Conservation (phyloP, 92 coral and sea anemone genomes). For the Diadumene lineata region DNA sequence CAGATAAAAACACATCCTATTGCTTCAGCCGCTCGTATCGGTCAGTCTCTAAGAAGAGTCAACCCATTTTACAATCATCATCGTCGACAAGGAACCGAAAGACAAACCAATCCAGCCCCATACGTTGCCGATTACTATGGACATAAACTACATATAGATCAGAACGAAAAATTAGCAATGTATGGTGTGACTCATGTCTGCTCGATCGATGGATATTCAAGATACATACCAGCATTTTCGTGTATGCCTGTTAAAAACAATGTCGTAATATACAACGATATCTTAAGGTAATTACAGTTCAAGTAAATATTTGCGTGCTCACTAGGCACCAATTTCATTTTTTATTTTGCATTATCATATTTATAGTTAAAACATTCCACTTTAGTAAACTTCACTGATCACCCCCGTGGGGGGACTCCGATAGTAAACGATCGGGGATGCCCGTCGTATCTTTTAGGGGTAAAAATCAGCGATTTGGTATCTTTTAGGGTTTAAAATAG, state of each 20-base stretch:
- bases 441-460: too few species aligned
- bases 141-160: too few species aligned
- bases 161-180: constrained; percentile 32
- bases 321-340: not conserved
- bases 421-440: too few species aligned
- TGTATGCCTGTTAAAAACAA: constrained; percentile 59
- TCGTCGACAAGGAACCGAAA: constrained; percentile 20
- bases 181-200: constrained; percentile 58
- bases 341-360: not conserved
- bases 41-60: constrained; percentile 32
- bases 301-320: not conserved
- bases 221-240: constrained; percentile 36
- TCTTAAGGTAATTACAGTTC: constrained; percentile 22
- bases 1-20: constrained; percentile 16
- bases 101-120: constrained; percentile 45
- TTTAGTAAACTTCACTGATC: not conserved
- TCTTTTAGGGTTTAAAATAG: too few species aligned
- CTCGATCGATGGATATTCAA: constrained; percentile 46
- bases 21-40: constrained; percentile 38
- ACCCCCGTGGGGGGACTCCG: not conserved
- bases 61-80: constrained; percentile 26
- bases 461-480: too few species aligned
- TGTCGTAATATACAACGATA: constrained; percentile 34
- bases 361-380: not conserved
- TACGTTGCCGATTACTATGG: constrained; percentile 44